A percentile compares a stretch with the other conserved stretches of the same genome.
Evolutionary conservation across 2,888 invertebrate species (phyloP).

Genomic region (Periphyllus acericola): DNA sequence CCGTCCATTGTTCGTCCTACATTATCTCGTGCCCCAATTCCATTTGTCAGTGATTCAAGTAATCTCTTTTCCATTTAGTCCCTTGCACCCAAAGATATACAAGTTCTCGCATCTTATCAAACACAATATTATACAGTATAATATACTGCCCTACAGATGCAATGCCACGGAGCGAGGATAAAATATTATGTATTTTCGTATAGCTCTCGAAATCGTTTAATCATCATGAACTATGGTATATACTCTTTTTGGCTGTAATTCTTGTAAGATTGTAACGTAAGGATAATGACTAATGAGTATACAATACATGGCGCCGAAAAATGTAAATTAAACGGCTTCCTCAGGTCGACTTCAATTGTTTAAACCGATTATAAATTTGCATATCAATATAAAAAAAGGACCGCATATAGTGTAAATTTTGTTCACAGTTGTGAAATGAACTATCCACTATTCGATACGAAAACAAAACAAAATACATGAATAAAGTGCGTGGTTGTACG

Average conservation of each 20-base stretch:
- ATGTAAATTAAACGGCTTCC: too few relatives aligned
- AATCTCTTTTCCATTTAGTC: background rate
- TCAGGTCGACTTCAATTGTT: background rate
- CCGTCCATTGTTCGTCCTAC: conserved; percentile 4
- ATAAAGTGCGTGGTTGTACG: too few relatives aligned
- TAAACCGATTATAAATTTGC: background rate
- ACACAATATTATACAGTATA: background rate
- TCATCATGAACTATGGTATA: background rate
- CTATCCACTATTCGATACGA: too few relatives aligned
- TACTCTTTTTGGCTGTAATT: background rate
- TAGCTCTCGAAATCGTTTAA: background rate
- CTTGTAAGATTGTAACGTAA: background rate
- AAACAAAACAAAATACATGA: too few relatives aligned
- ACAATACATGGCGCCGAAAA: background rate
- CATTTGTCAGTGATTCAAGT: background rate
- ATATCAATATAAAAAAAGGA: too few relatives aligned
- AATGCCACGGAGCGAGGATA: background rate
- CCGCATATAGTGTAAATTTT: too few relatives aligned
- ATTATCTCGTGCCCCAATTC: background rate
- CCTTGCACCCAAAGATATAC: background rate
- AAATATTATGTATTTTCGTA: background rate
- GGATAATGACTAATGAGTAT: background rate
- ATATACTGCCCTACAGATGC: background rate
- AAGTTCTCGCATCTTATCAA: background rate
- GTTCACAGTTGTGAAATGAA: too few relatives aligned